Conservation (phyloP, 2,888 invertebrate genomes). For the Onthophagus sagittarius region DNA sequence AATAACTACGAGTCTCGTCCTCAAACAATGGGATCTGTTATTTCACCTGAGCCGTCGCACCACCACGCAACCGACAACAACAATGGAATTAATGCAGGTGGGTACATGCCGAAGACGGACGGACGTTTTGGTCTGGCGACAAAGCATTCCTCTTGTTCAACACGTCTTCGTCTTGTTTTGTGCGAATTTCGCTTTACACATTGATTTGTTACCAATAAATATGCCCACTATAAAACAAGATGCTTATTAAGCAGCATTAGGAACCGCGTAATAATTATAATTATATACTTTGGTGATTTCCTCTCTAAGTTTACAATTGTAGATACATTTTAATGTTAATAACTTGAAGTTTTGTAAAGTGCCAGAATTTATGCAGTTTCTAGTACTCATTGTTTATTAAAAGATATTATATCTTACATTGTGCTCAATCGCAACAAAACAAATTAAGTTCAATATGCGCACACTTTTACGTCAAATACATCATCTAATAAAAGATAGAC, state of each 20-base stretch:
- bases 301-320: too few species aligned
- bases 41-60: conserved; percentile 4
- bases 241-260: too few species aligned
- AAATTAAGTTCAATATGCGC: too few species aligned
- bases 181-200: background rate
- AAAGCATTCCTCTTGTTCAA: conserved; percentile 6
- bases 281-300: too few species aligned
- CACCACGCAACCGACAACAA: conserved; percentile 12
- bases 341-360: background rate
- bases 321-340: too few species aligned
- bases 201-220: conserved; percentile 1
- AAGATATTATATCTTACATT: too few species aligned
- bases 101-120: conserved; percentile 10
- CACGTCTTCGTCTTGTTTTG: conserved; percentile 3
- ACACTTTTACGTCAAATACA: too few species aligned
- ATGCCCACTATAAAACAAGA: too few species aligned
- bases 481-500: too few species aligned
- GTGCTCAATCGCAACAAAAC: too few species aligned
- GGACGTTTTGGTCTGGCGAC: conserved; percentile 8
- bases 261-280: too few species aligned
- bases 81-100: conserved; percentile 13
- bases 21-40: conserved; percentile 11
- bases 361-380: background rate
- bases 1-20: background rate
- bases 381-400: background rate